Percentiles rank a stretch among this genome's conserved stretches.
These are phyloP conservation scores for Proterorhinus semilunaris DNA, from an alignment of 2,113 vertebrate genomes.

Conservation along the genomic window DNA sequence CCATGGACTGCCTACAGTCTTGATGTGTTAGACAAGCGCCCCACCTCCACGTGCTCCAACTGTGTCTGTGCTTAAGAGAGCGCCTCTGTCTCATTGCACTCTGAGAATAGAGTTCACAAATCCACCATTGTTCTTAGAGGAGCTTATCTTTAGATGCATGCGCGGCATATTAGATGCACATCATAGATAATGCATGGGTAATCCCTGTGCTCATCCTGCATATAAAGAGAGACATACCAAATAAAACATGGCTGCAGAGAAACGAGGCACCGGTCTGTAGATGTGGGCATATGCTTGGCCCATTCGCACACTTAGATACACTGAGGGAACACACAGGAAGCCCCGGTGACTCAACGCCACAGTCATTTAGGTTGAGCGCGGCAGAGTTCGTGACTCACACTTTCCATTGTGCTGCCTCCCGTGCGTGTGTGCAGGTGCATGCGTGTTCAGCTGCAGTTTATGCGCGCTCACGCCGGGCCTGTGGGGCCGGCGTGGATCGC, in stretches of 20 bases:
- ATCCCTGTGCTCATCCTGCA: not conserved
- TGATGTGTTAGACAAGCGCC: slow-evolving; percentile 49
- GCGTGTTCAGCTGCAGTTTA: slow-evolving; percentile 41
- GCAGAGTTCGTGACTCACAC: slow-evolving; percentile 70
- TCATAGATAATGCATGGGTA: not conserved
- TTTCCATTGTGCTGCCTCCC: slow-evolving; percentile 73
- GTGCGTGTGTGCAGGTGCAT: slow-evolving; percentile 27
- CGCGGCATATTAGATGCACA: not conserved
- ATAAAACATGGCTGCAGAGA: slow-evolving; percentile 6
- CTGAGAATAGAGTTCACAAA: slow-evolving; percentile 17
- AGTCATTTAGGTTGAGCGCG: slow-evolving; percentile 73
- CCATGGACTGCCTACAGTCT: slow-evolving; percentile 40
- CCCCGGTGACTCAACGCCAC: slow-evolving; percentile 72
- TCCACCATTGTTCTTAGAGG: slow-evolving; percentile 25
- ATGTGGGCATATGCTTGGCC: slow-evolving; percentile 18
- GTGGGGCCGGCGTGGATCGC: slow-evolving; percentile 40
- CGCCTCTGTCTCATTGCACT: slow-evolving; percentile 20
- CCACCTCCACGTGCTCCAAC: slow-evolving; percentile 46
- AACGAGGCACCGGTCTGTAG: slow-evolving; percentile 13
- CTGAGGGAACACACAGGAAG: slow-evolving; percentile 69
- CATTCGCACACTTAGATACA: slow-evolving; percentile 36
- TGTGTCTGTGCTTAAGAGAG: slow-evolving; percentile 23
- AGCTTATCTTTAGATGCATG: slow-evolving; percentile 9
- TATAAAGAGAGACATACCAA: slow-evolving; percentile 10
- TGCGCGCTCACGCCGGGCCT: slow-evolving; percentile 44